Percentiles rank a stretch among this genome's conserved stretches.
Evolutionary conservation across 2,797 vertebrate genomes (phyloP).

Genomic region (Microctenopoma lineatum): DNA sequence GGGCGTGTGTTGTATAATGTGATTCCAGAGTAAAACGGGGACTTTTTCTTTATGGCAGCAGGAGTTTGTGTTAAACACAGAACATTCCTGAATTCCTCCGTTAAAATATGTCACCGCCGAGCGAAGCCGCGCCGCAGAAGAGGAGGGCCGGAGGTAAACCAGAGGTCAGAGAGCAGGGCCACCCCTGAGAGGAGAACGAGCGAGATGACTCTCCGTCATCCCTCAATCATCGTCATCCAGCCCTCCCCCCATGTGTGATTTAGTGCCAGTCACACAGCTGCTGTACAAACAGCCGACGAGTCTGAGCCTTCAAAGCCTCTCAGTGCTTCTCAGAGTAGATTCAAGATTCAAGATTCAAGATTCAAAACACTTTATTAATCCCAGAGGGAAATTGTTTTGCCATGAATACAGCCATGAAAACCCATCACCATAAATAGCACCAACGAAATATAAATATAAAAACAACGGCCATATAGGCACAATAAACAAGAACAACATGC

Average conservation of each 20-base stretch:
- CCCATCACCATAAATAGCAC: no score
- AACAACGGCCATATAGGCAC: no score
- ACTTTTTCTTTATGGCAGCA: background rate
- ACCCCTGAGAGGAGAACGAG: conserved; percentile 54
- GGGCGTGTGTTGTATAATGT: conserved; percentile 37
- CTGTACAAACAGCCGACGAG: background rate
- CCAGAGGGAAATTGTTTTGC: no score
- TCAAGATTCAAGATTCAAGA: no score
- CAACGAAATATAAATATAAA: no score
- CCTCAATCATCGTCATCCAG: conserved; percentile 55
- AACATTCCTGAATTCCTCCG: conserved; percentile 54
- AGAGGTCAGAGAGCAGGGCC: conserved; percentile 54
- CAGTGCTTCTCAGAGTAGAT: no score
- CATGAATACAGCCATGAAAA: no score
- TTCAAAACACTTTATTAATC: no score
- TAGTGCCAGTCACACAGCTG: background rate
- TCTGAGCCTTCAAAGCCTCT: background rate
- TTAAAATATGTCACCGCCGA: conserved; percentile 35
- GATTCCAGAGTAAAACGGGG: conserved; percentile 23
- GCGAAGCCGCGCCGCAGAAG: conserved; percentile 3
- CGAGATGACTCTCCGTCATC: conserved; percentile 50
- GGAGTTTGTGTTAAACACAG: conserved; percentile 25
- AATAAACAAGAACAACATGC: no score
- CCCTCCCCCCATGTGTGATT: background rate
- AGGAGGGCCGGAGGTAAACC: conserved; percentile 46